A percentile compares a stretch with the other conserved stretches of the same genome.
Evolutionary conservation across 2,113 vertebrate species (phyloP).

Genomic region (Macaca nemestrina): DNA sequence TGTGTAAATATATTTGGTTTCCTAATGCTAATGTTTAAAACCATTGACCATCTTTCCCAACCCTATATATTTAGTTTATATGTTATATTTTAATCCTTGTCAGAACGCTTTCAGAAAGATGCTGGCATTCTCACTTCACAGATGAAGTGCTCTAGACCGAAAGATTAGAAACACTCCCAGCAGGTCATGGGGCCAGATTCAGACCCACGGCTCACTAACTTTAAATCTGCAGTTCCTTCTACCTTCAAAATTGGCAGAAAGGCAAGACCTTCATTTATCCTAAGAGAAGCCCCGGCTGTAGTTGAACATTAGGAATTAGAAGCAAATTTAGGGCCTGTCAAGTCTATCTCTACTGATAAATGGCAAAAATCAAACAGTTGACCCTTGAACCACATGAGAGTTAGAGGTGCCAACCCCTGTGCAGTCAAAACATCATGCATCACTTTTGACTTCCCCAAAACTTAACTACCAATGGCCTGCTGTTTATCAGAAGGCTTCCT

Average conservation of each 20-base stretch:
- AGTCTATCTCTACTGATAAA: not conserved
- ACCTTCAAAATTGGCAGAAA: not conserved
- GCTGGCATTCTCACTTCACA: not conserved
- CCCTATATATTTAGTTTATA: not conserved
- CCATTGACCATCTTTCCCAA: not conserved
- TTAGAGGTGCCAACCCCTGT: not conserved
- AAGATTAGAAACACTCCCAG: not conserved
- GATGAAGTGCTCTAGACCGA: not conserved
- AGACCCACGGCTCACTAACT: not conserved
- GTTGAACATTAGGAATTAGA: not conserved
- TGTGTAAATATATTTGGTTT: not conserved
- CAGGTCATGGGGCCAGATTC: too few relatives aligned
- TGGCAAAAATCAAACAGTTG: not conserved
- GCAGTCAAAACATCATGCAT: not conserved
- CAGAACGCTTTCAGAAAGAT: not conserved
- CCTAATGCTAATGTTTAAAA: not conserved
- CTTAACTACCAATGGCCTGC: not conserved
- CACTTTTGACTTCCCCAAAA: not conserved
- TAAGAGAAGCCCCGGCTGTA: not conserved
- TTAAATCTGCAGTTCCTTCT: not conserved
- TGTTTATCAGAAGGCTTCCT: not conserved
- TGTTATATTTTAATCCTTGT: not conserved
- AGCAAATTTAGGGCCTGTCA: not conserved
- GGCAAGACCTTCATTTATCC: not conserved
- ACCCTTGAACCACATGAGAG: not conserved